Base-by-base conservation (phyloP, 2,888 invertebrate genomes). In the Suillia variegata region DNA sequence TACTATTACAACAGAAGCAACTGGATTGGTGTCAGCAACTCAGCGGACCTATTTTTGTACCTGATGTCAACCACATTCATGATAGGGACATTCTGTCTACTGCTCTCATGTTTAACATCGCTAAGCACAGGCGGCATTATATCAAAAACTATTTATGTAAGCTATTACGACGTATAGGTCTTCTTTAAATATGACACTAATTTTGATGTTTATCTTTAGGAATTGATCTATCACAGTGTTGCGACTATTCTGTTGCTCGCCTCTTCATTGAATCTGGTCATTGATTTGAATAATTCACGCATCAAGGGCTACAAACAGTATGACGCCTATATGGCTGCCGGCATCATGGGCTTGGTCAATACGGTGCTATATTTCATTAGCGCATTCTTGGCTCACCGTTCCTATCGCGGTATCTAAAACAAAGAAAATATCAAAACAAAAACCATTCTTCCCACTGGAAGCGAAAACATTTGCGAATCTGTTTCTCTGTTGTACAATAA, bases 121-220 rank as follows among this genome's bases (percentile, higher is more conserved):
- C 84, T 93, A 52, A 88, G 92, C 15, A 91, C 93, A 0, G 89
- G 92, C n/a, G 88, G 91, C 31, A 89, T 94, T 68, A 88, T 94
- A 71, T 87, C 92, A 1, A 94, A 93, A 83, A 93, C 81, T 15
- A 81, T 82, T 59, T 82, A 80, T 62, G 81, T 82, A 67, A 78
- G 80, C 12, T 38, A 13, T n/a, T 4, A 10, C 38, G n/a, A n/a
- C n/a, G n/a, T n/a, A n/a, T n/a, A n/a, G n/a, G n/a, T n/a, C 47
- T 21, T 0, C 1, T 17, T 53, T 38, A 13, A 12, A 24, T 38
- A 51, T 48, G 38, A 34, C 21, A n/a, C n/a, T n/a, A n/a, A n/a
- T n/a, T n/a, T n/a, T n/a, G 18, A 17, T 38, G 38, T 12, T 38
- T 38, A n/a, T 38, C n/a, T 61, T 48, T 83, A 94, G 94, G 93